Evolutionary conservation across 2,888 invertebrate species (phyloP), one percentile per base, ranked within the genome.

Genomic region (Ashinkailepas kermadecensis): DNA sequence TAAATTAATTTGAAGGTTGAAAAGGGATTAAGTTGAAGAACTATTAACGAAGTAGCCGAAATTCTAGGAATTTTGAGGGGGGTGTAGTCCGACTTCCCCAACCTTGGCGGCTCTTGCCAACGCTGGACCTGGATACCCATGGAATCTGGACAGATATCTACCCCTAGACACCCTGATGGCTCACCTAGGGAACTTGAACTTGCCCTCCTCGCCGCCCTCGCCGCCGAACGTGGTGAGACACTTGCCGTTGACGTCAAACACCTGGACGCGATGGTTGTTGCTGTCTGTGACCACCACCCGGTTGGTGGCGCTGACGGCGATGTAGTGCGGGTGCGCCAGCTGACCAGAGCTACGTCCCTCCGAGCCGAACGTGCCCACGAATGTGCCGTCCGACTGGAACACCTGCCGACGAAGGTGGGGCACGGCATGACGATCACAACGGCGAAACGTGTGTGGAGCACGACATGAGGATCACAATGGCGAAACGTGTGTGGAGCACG

Each of bases 301-400:
- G 89, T 97, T 97, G 84, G 96, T 96, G 88, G 93, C 94, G 88
- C 96, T 96, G 80, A 98, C 96, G 78, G 98, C 96, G 85, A 99
- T 95, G 89, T 99, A 99, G 88, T 99, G 97, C 9, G 99, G 99
- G 88, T 98, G 97, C 87, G 98, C 97, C 85, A 99, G 90, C 88
- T 97, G 95, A n/a, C 97, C 97, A 83, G 94, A 91, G 86, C 94
- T 93, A 86, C 92, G 94, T 83, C 99, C 99, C 86, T 94, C 93
- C 62, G 93, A 91, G 81, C 99, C 99, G 87, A 99, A 98, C 89
- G 97, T 97, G 84, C 97, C 95, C 85, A 98, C 97, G 89, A 97
- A 99, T 78, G 96, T 95, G 84, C 99, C 99, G 88, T 99, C 98
- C 85, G 97, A 96, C 90, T 97, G 96, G 92, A 98, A 97, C 87